Conservation (phyloP, 2,888 invertebrate genomes). For the Pachycephus smyrnensis region DNA sequence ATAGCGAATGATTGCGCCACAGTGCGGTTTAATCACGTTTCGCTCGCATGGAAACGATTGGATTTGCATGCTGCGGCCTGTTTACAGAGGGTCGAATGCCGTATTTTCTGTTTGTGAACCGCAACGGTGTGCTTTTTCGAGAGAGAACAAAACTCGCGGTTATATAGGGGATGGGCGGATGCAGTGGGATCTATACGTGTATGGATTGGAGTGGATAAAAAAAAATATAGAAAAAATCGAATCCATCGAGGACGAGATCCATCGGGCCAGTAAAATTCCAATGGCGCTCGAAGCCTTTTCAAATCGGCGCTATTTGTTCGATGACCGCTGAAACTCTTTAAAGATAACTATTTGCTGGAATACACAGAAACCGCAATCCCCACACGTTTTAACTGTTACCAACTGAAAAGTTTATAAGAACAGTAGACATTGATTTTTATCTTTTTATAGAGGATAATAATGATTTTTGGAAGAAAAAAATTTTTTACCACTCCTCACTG, state of each 20-base stretch:
- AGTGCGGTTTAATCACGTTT: slow-evolving; percentile 5
- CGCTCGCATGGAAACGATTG: slow-evolving; percentile 6
- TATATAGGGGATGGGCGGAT: background rate
- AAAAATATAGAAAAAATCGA: background rate
- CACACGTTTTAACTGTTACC: background rate
- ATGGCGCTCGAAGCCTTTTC: background rate
- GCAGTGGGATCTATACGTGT: background rate
- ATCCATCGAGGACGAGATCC: background rate
- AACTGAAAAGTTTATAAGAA: background rate
- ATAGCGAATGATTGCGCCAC: background rate
- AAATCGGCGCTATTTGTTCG: slow-evolving; percentile 11
- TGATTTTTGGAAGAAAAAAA: slow-evolving; percentile 22
- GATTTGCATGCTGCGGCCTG: slow-evolving; percentile 6
- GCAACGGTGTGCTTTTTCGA: slow-evolving; percentile 5
- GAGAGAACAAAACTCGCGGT: background rate
- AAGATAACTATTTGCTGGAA: background rate
- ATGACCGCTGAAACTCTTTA: slow-evolving; percentile 5
- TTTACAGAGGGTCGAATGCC: slow-evolving; percentile 2
- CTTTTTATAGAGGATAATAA: background rate
- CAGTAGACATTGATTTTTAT: background rate
- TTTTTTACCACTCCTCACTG: slow-evolving; percentile 52
- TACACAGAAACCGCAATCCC: background rate
- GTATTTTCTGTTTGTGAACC: slow-evolving; percentile 5
- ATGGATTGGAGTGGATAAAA: no score
- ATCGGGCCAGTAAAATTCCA: slow-evolving; percentile 10